Base-by-base conservation (phyloP, 2,113 vertebrate species). In the Eupsittula cactorum region DNA sequence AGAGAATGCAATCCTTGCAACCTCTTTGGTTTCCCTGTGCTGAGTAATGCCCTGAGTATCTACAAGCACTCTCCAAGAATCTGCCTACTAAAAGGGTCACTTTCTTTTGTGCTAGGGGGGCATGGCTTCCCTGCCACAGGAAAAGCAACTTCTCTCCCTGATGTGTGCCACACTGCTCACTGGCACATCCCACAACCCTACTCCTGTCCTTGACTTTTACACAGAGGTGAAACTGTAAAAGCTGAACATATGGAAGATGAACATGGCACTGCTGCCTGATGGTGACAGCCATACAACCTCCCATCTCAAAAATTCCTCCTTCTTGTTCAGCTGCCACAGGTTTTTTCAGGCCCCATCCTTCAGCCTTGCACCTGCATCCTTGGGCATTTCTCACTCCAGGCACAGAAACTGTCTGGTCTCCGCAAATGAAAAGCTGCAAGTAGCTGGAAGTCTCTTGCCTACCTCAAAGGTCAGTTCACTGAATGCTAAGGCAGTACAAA, bases 21-120 rank as follows among this genome's bases (percentile, higher is more conserved):
- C 50, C 80, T 88, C 88, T 92, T 80, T 25, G 31, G 79, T 95
- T 94, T 78, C 88, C 68, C 68, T 59, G 25, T 35, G 76, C 92
- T 94, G 82, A 96, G 79, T 92, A 92, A 94, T 49, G 71, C 39
- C 31, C 14, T 0, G 8, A 76, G 21, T 85, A 95, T 60, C 81
- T 25, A 42, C 39, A 60, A 50, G 52, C 53, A 49, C 53, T 44
- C 39, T 91, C 23, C 73, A 89, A 80, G n/a, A 31, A 49, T 10
- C 39, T 89, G 78, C 23, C 75, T 62, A 21, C 47, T 75, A 37
- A 60, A 68, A 84, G 53, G n/a, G 71, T 82, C 46, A 29, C 39
- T 73, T 8, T 49, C 47, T 69, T 31, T 70, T 4, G 0, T 6
- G 25, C 46, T 68, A 52, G 35, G 42, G 31, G 13, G 64, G 29